Evolutionary conservation across 2,797 vertebrate species (phyloP).

Genomic region (Momotus momota): DNA sequence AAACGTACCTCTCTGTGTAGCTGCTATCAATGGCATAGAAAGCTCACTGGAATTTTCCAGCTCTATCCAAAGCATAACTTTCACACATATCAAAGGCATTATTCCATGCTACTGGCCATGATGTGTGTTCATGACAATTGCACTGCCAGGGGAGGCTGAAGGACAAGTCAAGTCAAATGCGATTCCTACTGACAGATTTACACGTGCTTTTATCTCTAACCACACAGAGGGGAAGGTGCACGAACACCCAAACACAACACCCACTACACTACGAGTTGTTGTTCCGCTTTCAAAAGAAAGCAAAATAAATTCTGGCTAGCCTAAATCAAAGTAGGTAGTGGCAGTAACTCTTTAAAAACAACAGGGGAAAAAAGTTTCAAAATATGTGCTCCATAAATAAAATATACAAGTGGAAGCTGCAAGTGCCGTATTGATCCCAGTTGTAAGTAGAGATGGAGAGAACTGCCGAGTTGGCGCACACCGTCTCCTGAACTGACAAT

Average conservation of each 20-base stretch:
- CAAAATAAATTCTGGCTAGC: background rate
- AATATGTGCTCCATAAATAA: conserved; percentile 63
- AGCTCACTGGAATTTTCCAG: background rate
- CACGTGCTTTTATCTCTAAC: background rate
- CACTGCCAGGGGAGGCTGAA: background rate
- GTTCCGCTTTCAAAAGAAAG: background rate
- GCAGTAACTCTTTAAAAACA: conserved; percentile 40
- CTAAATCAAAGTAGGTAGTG: background rate
- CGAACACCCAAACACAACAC: background rate
- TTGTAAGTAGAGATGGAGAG: conserved; percentile 35
- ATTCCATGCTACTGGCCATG: background rate
- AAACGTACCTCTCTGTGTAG: background rate
- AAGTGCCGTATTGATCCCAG: conserved; percentile 62
- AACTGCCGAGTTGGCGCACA: conserved; percentile 60
- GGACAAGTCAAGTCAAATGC: background rate
- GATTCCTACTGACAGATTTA: background rate
- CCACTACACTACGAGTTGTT: accelerated
- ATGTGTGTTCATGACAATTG: background rate
- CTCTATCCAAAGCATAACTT: background rate
- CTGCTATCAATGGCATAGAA: background rate
- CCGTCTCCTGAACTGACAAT: conserved; percentile 5
- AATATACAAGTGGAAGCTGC: conserved; percentile 35
- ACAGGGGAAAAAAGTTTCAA: conserved; percentile 12
- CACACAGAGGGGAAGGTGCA: background rate
- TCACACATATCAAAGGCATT: background rate